Percentiles rank a stretch among this genome's conserved stretches.
Conservation (phyloP, 1,140 invertebrate species). For the Halyomorpha halys region DNA sequence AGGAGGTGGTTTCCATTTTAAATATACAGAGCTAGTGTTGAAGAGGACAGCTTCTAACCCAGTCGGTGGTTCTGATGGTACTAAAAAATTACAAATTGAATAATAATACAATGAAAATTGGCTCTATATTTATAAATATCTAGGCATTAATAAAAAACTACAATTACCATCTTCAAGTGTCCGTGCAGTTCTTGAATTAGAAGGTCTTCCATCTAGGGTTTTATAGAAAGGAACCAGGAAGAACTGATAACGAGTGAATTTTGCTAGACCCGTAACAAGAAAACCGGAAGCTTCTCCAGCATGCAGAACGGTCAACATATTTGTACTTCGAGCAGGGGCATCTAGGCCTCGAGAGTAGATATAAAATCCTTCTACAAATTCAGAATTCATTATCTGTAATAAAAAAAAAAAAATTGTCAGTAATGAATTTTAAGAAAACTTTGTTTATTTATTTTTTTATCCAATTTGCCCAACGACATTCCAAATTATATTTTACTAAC, state of each 20-base stretch:
- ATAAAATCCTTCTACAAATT: constrained; percentile 57
- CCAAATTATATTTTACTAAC: no score
- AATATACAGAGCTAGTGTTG: constrained; percentile 64
- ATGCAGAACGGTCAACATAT: constrained; percentile 64
- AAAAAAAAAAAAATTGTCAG: constrained; percentile 21
- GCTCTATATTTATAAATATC: not conserved
- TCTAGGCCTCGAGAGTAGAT: constrained; percentile 41
- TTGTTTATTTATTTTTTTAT: no score
- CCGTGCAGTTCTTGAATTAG: constrained; percentile 55
- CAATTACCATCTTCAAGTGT: constrained; percentile 64
- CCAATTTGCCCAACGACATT: no score
- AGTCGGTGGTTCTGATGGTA: constrained; percentile 63
- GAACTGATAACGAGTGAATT: constrained; percentile 64
- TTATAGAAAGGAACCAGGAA: constrained; percentile 70
- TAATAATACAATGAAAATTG: constrained; percentile 1
- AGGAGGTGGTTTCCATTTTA: constrained; percentile 73
- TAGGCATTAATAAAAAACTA: no score
- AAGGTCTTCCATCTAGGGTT: constrained; percentile 63
- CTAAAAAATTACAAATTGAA: constrained; percentile 39
- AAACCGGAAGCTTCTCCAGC: constrained; percentile 58
- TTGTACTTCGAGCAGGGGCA: constrained; percentile 46
- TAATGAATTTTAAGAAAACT: not conserved
- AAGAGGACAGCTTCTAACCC: constrained; percentile 67
- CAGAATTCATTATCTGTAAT: constrained; percentile 49
- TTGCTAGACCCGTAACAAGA: constrained; percentile 54